Base-by-base conservation (phyloP, 2,888 invertebrate genomes). In the Eupithecia subfuscata region DNA sequence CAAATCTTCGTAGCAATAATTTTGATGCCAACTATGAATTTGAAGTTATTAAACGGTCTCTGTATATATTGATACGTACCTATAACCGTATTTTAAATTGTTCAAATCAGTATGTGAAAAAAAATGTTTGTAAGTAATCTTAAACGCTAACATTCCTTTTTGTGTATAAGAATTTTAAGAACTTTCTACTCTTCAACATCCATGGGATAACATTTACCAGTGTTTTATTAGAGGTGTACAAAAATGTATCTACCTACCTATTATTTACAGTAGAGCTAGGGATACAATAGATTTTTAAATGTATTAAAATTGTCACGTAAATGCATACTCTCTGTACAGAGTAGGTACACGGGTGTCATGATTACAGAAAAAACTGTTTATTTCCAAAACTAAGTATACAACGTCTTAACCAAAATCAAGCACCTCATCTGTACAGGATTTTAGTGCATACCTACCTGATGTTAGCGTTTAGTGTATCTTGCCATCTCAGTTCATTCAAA, bases 381-480 rank as follows among this genome's bases (percentile, higher is more conserved):
- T 25, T 60, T 11, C 2, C 9, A 52, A n/a, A 18, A 52, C 11
- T 3, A 22, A 22, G 12, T 56, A 56, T 25, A 22, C 22, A 6
- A 25, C 2, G 9, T 9, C 34, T 34, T 9, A 5, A 18, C 34
- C 9, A 18, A 63, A 63, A 48, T 56, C 60, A 56, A 52, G 56
- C 7, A 30, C 30, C 11, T 14, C 6, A 25, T 68, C 40, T 68
- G 43, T 68, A 16, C 43, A 68, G 22, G 25, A n/a, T 43, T 14
- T 1, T 0, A 14, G n/a, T 85, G 78, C 85, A 86, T 11, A 6
- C 25, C 12, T 86, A 86, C 83, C 85, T 83, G 90, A 93, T 94
- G 94, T 95, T 95, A 95, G 94, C 94, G 94, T 95, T 94, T 94
- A 92, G 88, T 90, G 89, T 91, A 86, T 92, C 93, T 93, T 94